A percentile compares a stretch with the other conserved stretches of the same genome.
phyloP scores from a whole-genome alignment of 2,888 invertebrate species.

The Craniophora ligustri region DNA sequence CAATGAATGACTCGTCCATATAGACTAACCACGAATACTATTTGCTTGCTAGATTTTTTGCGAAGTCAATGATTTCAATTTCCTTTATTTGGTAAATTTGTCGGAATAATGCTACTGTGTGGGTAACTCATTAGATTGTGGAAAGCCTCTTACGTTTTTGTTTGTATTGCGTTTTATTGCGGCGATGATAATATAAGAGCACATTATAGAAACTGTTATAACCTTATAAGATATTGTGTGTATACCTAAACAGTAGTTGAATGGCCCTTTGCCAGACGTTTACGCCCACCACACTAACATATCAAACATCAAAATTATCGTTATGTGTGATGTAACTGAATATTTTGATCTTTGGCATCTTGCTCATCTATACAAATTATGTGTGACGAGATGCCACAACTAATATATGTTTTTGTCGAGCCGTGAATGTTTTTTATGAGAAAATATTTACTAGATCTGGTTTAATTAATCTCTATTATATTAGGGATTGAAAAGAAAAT shows the following conservation, averaged over 20 bases:
- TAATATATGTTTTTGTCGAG: slow-evolving; percentile 40
- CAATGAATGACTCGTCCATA: slow-evolving; percentile 53
- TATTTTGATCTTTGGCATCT: slow-evolving; percentile 38
- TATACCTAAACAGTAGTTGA: slow-evolving; percentile 28
- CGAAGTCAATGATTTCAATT: slow-evolving; percentile 53
- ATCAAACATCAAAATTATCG: slow-evolving; percentile 2
- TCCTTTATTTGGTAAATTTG: slow-evolving; percentile 57
- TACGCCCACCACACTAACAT: slow-evolving; percentile 1
- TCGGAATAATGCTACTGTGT: slow-evolving; percentile 50
- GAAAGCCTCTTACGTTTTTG: slow-evolving; percentile 47
- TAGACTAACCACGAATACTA: slow-evolving; percentile 49
- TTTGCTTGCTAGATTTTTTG: slow-evolving; percentile 67
- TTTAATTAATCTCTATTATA: slow-evolving; percentile 35
- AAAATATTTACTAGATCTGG: slow-evolving; percentile 14
- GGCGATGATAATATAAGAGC: slow-evolving; percentile 53
- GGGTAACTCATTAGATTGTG: slow-evolving; percentile 54
- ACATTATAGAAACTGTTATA: slow-evolving; percentile 42
- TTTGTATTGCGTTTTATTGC: slow-evolving; percentile 60
- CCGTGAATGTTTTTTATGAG: slow-evolving; percentile 18
- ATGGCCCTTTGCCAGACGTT: slow-evolving; percentile 26
- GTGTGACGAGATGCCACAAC: slow-evolving; percentile 23
- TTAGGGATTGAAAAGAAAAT: background rate
- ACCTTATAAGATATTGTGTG: slow-evolving; percentile 17
- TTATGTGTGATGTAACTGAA: slow-evolving; percentile 11
- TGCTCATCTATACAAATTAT: slow-evolving; percentile 35